Evolutionary conservation across 2,113 vertebrate genomes (phyloP), one percentile per base, ranked within the genome.

Genomic region (Conger conger): DNA sequence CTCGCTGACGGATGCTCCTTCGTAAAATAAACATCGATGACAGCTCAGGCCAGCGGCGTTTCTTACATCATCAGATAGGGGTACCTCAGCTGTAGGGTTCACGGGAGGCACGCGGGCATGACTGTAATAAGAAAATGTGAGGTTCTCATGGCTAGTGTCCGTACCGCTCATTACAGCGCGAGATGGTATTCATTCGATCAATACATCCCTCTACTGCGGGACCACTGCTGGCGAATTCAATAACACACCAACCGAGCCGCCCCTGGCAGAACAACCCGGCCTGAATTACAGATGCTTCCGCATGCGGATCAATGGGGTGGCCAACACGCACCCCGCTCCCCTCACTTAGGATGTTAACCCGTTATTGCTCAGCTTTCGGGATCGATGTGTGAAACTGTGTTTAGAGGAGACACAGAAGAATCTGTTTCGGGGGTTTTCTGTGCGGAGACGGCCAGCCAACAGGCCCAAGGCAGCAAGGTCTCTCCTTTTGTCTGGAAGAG

Each of bases 261-360:
- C 83, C 37, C 17, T 60, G 83, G 77, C 83, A 15, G 36, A 60
- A 33, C 53, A 30, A 27, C 50, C 18, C n/a, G 5, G 50, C 42
- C 53, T 80, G 76, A 84, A 60, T 84, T 84, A 63, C 77, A 23
- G 77, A 45, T 79, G 77, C 79, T 63, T 80, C 77, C 37, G 42
- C 40, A 40, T 53, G 36, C 79, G 37, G 83, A 84, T 84, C 83
- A 57, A 84, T 80, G 77, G 5, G 33, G 23, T 35, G 37, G 27
- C 76, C 83, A 63, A 33, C 79, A 54, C 42, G 57, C 50, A 80
- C 53, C 20, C 42, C 35, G 8, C 36, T 80, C 36, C 27, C 81
- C 15, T 82, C 77, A 38, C 27, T 35, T 37, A 60, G 9, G 35
- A 84, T 80, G 42, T 84, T 84, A 84, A 68, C 83, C 27, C 76